phyloP scores from a whole-genome alignment of 2,113 vertebrate species.

The Myrmecobius fasciatus region DNA sequence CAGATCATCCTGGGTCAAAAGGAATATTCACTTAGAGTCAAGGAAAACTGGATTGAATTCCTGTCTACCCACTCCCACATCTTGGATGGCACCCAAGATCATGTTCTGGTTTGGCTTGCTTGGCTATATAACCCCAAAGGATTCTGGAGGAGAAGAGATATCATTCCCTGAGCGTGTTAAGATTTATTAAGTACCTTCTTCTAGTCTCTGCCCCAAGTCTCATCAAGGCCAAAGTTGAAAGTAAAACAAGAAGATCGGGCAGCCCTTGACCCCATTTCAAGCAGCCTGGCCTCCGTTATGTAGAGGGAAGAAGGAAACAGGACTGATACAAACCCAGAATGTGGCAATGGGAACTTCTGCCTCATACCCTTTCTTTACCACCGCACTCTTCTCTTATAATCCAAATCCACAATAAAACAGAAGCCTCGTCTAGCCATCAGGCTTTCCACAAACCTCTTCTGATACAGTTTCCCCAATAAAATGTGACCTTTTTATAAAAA shows the following conservation, averaged over 20 bases:
- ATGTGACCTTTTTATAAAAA: not conserved
- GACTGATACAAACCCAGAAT: not conserved
- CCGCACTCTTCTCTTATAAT: not conserved
- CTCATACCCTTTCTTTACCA: not conserved
- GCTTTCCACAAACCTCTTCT: not conserved
- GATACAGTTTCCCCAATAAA: not conserved
- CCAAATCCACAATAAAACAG: not conserved
- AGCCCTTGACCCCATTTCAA: not conserved
- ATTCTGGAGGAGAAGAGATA: not conserved
- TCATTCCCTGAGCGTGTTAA: not conserved
- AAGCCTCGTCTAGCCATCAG: not conserved
- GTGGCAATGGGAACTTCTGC: not conserved
- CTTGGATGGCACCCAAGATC: not conserved
- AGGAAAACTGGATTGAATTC: not conserved
- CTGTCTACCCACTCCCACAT: not conserved
- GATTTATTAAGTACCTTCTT: not conserved
- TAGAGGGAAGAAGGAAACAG: not conserved
- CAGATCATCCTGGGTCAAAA: not conserved
- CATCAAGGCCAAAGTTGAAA: not conserved
- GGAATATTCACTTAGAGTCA: not conserved
- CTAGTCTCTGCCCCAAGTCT: not conserved
- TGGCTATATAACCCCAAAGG: not conserved
- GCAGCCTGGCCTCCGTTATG: too few relatives aligned
- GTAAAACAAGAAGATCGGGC: not conserved
- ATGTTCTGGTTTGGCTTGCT: not conserved